Evolutionary conservation across 2,797 vertebrate genomes (phyloP).

Genomic region (Sciaenops ocellatus): DNA sequence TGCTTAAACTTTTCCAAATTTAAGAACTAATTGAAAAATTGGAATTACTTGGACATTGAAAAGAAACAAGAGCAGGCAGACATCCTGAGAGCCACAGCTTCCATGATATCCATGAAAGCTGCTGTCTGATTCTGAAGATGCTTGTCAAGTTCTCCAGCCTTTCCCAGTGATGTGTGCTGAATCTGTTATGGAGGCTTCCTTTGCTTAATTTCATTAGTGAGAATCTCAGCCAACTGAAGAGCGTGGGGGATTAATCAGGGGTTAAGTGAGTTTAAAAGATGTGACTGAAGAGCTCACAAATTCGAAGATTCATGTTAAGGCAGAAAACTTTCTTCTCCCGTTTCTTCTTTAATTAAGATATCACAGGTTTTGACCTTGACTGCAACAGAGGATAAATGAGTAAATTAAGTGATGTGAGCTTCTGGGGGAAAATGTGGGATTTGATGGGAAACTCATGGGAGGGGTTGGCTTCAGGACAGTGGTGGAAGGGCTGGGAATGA

Average conservation of each 20-base stretch:
- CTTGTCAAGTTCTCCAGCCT: constrained; percentile 23
- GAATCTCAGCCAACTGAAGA: constrained; percentile 50
- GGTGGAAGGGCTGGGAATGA: constrained; percentile 56
- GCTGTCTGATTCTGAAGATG: constrained; percentile 8
- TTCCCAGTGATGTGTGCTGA: constrained; percentile 40
- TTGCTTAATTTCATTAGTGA: constrained; percentile 78
- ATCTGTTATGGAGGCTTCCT: constrained; percentile 63
- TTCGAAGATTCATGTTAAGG: constrained; percentile 77
- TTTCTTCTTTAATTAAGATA: constrained; percentile 78
- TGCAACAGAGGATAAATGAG: constrained; percentile 71
- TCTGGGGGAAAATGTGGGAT: constrained; percentile 38
- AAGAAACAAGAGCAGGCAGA: background rate
- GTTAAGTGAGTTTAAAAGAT: constrained; percentile 84
- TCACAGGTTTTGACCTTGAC: constrained; percentile 78
- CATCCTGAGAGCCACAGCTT: background rate
- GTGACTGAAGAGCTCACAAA: constrained; percentile 75
- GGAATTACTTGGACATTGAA: background rate
- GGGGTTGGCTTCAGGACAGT: constrained; percentile 23
- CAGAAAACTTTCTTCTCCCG: constrained; percentile 63
- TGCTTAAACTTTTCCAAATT: background rate
- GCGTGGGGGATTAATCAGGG: constrained; percentile 72
- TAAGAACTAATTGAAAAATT: background rate
- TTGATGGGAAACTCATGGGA: constrained; percentile 43
- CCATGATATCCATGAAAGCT: background rate
- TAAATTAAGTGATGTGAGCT: constrained; percentile 57